phyloP scores from a whole-genome alignment of 2,888 invertebrate genomes.

The Eretmocerus hayati region DNA sequence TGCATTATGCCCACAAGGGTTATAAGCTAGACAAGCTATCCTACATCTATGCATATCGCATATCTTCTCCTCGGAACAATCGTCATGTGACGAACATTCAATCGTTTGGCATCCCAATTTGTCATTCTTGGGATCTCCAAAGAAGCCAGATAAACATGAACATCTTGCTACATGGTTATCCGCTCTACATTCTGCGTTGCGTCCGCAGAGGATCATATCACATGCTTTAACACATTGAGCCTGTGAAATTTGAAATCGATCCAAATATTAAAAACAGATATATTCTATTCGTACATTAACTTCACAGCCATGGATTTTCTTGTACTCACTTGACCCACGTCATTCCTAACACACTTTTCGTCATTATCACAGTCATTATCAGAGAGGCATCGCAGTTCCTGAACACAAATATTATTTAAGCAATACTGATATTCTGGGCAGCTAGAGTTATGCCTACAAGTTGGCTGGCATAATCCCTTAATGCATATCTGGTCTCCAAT shows the following conservation, averaged over 20 bases:
- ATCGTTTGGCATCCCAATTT: slow-evolving; percentile 72
- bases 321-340: slow-evolving; percentile 56
- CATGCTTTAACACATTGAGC: slow-evolving; percentile 73
- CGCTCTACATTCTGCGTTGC: slow-evolving; percentile 74
- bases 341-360: slow-evolving; percentile 65
- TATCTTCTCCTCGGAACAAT: slow-evolving; percentile 76
- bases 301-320: too few relatives aligned
- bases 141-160: slow-evolving; percentile 70
- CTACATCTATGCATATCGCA: slow-evolving; percentile 79
- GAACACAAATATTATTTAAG: slow-evolving; percentile 74
- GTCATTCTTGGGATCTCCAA: slow-evolving; percentile 66
- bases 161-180: slow-evolving; percentile 69
- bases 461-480: slow-evolving; percentile 76
- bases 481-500: slow-evolving; percentile 80
- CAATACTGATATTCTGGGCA: slow-evolving; percentile 84
- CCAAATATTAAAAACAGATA: not conserved
- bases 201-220: slow-evolving; percentile 66
- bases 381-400: slow-evolving; percentile 68
- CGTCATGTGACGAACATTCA: slow-evolving; percentile 64
- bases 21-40: slow-evolving; percentile 75
- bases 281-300: too few relatives aligned
- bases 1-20: slow-evolving; percentile 79
- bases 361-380: slow-evolving; percentile 67
- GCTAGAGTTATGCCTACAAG: slow-evolving; percentile 70
- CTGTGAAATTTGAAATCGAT: slow-evolving; percentile 24